Evolutionary conservation across 2,888 invertebrate species (phyloP).

Genomic region (Congeria kusceri): DNA sequence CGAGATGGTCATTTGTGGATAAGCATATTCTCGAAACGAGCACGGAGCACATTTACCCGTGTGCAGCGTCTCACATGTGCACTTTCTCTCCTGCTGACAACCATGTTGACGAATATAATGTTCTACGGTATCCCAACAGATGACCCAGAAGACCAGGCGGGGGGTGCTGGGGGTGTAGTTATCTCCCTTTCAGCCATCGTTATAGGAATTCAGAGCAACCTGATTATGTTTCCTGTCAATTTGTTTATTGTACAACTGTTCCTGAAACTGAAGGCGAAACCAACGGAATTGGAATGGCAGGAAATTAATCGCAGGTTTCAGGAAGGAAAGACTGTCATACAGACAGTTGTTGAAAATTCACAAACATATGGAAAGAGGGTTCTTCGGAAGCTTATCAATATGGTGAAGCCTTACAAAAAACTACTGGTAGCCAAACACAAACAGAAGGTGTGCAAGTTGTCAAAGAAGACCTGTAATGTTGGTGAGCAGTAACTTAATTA

Average conservation of each 20-base stretch:
- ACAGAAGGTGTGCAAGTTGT: no score
- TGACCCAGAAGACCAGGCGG: slow-evolving; percentile 71
- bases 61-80: slow-evolving; percentile 82
- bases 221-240: slow-evolving; percentile 78
- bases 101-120: slow-evolving; percentile 83
- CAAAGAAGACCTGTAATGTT: no score
- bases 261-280: slow-evolving; percentile 52
- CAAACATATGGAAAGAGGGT: no score
- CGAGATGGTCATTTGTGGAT: slow-evolving; percentile 82
- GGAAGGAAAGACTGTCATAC: background rate
- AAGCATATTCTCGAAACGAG: slow-evolving; percentile 81
- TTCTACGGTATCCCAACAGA: slow-evolving; percentile 79
- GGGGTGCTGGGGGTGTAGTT: slow-evolving; percentile 43
- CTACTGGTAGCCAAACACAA: no score
- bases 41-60: slow-evolving; percentile 78
- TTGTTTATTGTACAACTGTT: slow-evolving; percentile 75
- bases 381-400: no score
- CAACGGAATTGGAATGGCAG: background rate
- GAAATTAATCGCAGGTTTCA: background rate
- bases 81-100: slow-evolving; percentile 76
- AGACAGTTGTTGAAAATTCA: no score
- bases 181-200: slow-evolving; percentile 69
- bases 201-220: slow-evolving; percentile 75
- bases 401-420: no score
- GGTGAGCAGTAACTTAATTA: no score